Conservation (phyloP, 2,113 vertebrate species). For the Lasiurus cinereus region DNA sequence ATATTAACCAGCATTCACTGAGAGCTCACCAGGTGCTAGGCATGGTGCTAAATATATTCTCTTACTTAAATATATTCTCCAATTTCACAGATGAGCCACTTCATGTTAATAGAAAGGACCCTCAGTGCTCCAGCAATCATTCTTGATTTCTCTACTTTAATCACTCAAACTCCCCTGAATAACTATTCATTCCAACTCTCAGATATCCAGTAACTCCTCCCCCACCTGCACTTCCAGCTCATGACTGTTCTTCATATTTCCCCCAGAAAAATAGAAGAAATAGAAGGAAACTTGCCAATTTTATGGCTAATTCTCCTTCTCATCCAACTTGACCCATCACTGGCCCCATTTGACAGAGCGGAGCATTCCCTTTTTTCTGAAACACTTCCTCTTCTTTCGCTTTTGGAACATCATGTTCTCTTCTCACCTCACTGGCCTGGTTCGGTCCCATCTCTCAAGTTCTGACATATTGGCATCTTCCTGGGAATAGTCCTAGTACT, state of each 20-base stretch:
- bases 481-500: not conserved
- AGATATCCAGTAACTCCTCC: not conserved
- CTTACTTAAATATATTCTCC: not conserved
- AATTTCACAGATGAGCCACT: not conserved
- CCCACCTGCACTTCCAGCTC: not conserved
- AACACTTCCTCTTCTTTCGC: not conserved
- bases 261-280: not conserved
- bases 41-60: not conserved
- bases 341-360: not conserved
- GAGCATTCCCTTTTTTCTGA: not conserved
- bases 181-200: not conserved
- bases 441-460: not conserved
- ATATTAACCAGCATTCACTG: not conserved
- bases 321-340: not conserved
- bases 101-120: conserved; percentile 3
- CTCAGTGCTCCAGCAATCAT: not conserved
- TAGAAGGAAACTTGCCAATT: not conserved
- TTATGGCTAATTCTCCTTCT: not conserved
- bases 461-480: not conserved
- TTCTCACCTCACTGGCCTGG: not conserved
- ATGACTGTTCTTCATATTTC: not conserved
- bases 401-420: not conserved
- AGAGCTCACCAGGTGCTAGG: not conserved
- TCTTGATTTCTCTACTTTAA: not conserved
- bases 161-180: not conserved